Evolutionary conservation across 2,888 invertebrate genomes (phyloP).

Genomic region (Seira sanloemensis): DNA sequence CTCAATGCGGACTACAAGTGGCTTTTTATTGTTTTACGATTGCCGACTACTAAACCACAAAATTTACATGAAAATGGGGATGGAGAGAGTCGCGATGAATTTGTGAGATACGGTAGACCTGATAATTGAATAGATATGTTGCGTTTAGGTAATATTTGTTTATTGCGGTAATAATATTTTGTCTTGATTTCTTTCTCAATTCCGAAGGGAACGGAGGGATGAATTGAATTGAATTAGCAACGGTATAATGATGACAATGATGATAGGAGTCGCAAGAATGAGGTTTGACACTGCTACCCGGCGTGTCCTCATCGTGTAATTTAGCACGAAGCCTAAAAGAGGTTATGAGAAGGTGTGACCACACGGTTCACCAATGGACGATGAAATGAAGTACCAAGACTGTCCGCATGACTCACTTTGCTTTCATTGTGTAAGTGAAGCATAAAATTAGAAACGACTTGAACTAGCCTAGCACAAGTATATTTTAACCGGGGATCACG

Average conservation of each 20-base stretch:
- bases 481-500: too few species aligned
- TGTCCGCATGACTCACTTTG: neutral
- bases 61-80: neutral
- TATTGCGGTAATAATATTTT: neutral
- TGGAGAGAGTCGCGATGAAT: neutral
- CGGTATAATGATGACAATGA: too few species aligned
- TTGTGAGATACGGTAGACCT: neutral
- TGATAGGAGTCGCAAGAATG: too few species aligned
- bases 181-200: neutral
- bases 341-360: conserved; percentile 3
- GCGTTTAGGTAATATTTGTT: neutral
- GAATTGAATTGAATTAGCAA: too few species aligned
- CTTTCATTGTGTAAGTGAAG: neutral
- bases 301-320: too few species aligned
- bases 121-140: neutral
- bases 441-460: conserved; percentile 20
- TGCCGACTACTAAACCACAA: neutral
- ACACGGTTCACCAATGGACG: neutral
- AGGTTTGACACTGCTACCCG: too few species aligned
- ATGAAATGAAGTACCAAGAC: neutral
- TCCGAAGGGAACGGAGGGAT: neutral
- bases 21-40: neutral
- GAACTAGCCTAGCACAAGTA: too few species aligned
- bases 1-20: neutral
- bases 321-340: neutral